phyloP scores from a whole-genome alignment of 2,113 vertebrate genomes.

The Spilogale gracilis region DNA sequence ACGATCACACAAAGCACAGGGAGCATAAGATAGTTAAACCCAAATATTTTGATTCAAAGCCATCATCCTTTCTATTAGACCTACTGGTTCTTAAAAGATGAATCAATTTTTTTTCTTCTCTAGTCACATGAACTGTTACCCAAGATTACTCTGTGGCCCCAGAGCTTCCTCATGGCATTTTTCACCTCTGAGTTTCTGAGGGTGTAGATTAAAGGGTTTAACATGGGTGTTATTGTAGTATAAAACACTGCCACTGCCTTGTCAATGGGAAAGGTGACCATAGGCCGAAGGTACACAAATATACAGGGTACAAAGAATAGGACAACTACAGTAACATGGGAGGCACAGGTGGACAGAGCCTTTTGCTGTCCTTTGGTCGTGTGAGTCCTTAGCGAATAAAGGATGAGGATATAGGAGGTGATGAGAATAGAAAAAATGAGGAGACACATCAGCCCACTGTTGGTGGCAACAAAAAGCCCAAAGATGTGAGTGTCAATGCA shows the following conservation, averaged over 20 bases:
- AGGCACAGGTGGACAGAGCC: constrained; percentile 24
- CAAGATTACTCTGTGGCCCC: neutral
- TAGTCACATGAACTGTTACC: neutral
- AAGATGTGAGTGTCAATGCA: constrained; percentile 48
- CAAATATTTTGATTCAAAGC: neutral
- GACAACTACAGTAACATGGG: neutral
- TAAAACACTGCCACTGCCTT: constrained; percentile 58
- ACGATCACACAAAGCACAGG: neutral
- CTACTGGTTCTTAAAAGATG: neutral
- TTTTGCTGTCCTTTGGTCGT: neutral
- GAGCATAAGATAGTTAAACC: neutral
- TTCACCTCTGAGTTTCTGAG: constrained; percentile 58
- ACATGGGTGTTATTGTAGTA: constrained; percentile 32
- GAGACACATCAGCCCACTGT: constrained; percentile 64
- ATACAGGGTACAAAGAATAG: constrained; percentile 62
- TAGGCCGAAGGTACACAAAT: constrained; percentile 56
- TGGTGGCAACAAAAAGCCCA: constrained; percentile 56
- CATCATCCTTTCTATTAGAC: neutral
- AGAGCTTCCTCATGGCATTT: constrained; percentile 67
- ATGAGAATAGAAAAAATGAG: constrained; percentile 24
- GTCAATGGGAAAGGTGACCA: constrained; percentile 53
- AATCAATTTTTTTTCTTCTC: neutral
- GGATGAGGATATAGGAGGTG: constrained; percentile 29
- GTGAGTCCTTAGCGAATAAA: constrained; percentile 49
- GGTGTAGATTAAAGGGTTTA: constrained; percentile 64